Conservation (phyloP, 2,797 vertebrate genomes). For the Sparus aurata region DNA sequence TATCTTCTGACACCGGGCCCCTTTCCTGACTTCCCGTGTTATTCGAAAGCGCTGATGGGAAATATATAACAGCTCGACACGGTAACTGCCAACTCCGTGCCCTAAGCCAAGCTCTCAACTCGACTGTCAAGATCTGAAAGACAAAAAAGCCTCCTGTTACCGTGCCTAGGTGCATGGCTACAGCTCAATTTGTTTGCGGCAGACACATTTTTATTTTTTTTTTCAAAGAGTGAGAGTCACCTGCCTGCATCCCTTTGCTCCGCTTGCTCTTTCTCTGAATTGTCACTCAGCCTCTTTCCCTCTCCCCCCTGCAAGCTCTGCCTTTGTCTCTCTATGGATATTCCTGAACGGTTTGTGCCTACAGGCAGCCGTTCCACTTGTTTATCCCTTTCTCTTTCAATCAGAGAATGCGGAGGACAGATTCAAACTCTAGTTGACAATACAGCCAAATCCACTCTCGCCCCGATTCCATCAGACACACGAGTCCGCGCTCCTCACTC, state of each 20-base stretch:
- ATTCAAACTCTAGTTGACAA: conserved; percentile 70
- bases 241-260: conserved; percentile 64
- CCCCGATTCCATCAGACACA: conserved; percentile 59
- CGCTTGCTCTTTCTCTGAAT: conserved; percentile 56
- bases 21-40: conserved; percentile 61
- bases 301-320: conserved; percentile 41
- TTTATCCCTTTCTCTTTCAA: conserved; percentile 76
- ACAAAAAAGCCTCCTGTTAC: conserved; percentile 70
- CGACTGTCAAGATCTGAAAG: conserved; percentile 74
- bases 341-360: conserved; percentile 64
- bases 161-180: conserved; percentile 58
- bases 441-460: conserved; percentile 68
- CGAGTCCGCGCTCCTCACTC: conserved; percentile 46
- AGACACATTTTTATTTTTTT: conserved; percentile 48
- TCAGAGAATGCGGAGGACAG: conserved; percentile 60
- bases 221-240: conserved; percentile 68
- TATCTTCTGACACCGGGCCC: conserved; percentile 54
- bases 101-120: conserved; percentile 66
- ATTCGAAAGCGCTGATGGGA: conserved; percentile 67
- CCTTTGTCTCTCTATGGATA: conserved; percentile 64
- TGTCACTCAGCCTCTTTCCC: conserved; percentile 57
- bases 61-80: conserved; percentile 69
- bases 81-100: conserved; percentile 64
- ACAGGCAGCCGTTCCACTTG: conserved; percentile 68
- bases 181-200: conserved; percentile 72